These are phyloP conservation scores for Galaxea fascicularis DNA, from an alignment of 92 coral and sea anemone genomes.

Conservation along the genomic window DNA sequence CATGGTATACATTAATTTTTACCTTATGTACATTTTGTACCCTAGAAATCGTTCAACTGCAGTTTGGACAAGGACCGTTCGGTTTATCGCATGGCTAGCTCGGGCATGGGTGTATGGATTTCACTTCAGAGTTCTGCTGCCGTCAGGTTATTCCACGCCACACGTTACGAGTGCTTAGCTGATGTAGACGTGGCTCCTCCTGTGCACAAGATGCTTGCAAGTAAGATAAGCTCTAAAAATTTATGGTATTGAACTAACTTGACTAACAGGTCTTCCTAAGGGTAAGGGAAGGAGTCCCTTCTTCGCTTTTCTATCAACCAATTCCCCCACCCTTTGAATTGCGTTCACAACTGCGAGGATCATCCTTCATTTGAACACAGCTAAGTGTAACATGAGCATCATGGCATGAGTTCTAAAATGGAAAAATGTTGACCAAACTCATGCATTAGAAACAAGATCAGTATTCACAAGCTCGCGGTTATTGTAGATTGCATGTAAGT, in stretches of 20 bases:
- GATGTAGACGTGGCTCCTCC: conserved; percentile 97
- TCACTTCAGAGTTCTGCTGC: conserved; percentile 92
- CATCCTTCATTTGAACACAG: no score
- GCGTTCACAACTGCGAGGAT: no score
- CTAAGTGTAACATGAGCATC: no score
- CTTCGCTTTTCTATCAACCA: no score
- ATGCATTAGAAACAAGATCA: no score
- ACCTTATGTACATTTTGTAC: neutral
- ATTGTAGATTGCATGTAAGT: no score
- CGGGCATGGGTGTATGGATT: conserved; percentile 98
- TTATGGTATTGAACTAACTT: neutral
- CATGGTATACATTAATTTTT: neutral
- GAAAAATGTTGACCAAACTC: no score
- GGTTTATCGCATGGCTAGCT: conserved; percentile 96
- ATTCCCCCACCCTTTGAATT: no score
- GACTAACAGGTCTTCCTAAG: no score
- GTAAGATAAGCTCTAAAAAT: conserved; percentile 31
- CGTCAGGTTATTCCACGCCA: conserved; percentile 91
- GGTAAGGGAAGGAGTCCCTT: no score
- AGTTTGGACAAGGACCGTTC: conserved; percentile 91
- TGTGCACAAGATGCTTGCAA: conserved; percentile 97
- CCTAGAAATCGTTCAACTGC: conserved; percentile 87
- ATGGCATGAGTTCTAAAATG: no score
- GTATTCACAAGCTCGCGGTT: no score
- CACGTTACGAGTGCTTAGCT: conserved; percentile 90